phyloP scores from a whole-genome alignment of 1,140 invertebrate species.

The Tribolium madens region DNA sequence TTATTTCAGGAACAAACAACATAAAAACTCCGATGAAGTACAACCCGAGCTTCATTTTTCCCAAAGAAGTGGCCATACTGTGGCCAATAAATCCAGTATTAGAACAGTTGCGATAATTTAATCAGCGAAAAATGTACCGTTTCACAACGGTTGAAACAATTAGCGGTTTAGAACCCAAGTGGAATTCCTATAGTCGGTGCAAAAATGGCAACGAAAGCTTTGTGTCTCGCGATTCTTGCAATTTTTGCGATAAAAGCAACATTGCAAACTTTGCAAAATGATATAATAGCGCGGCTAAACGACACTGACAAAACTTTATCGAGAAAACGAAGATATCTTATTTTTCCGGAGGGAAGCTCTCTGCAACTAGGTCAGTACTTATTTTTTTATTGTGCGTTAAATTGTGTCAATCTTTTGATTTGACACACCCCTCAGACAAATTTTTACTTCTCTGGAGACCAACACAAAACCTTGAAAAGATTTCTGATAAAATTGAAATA shows the following conservation, averaged over 20 bases:
- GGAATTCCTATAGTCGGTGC: not conserved
- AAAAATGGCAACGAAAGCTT: not conserved
- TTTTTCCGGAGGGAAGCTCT: conserved; percentile 84
- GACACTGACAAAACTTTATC: conserved; percentile 64
- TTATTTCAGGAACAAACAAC: conserved; percentile 51
- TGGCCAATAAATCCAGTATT: conserved; percentile 8
- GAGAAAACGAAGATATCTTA: conserved; percentile 77
- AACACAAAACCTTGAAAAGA: not conserved
- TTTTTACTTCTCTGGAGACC: not conserved
- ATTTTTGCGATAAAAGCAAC: conserved; percentile 33
- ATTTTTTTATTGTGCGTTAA: conserved; percentile 31
- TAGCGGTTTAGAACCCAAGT: not conserved
- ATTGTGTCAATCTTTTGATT: not conserved
- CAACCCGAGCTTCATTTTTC: conserved; percentile 25
- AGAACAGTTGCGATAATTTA: conserved; percentile 8
- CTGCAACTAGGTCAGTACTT: conserved; percentile 74
- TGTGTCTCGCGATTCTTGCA: conserved; percentile 30
- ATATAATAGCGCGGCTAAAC: conserved; percentile 41
- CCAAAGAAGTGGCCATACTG: conserved; percentile 11
- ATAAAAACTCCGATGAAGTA: conserved; percentile 28
- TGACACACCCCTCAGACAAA: not conserved
- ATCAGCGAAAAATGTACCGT: conserved; percentile 9
- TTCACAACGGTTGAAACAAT: conserved; percentile 15
- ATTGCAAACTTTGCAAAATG: conserved; percentile 48
- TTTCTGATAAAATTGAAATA: not conserved